These are phyloP conservation scores for Lytechinus pictus DNA, from an alignment of 35 echinoderm and acorn worm species.

Conservation along the genomic window DNA sequence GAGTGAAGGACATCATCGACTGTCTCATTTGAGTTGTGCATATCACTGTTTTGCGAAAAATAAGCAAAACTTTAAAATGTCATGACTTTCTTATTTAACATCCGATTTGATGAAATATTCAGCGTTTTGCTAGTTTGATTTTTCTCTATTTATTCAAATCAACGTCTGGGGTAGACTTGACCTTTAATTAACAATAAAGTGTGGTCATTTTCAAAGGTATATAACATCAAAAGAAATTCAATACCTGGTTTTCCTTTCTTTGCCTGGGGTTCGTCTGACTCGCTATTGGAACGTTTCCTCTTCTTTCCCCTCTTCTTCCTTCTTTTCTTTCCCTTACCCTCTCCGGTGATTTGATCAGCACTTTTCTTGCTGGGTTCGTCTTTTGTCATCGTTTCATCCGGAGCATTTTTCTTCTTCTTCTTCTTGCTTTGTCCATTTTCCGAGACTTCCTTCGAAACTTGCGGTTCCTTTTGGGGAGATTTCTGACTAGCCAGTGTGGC, in stretches of 20 bases:
- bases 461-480: not conserved
- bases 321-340: not conserved
- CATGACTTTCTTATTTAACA: too few relatives aligned
- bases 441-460: not conserved
- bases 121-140: too few relatives aligned
- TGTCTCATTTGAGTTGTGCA: too few relatives aligned
- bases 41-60: too few relatives aligned
- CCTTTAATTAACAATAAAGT: too few relatives aligned
- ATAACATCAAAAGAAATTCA: not conserved
- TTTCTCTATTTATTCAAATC: too few relatives aligned
- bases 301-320: conserved; percentile 41
- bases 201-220: too few relatives aligned
- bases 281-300: conserved; percentile 28
- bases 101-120: too few relatives aligned
- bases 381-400: not conserved
- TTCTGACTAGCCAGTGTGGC: not conserved
- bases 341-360: not conserved
- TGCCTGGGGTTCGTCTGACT: not conserved
- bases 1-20: too few relatives aligned
- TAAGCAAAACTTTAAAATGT: too few relatives aligned
- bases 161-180: too few relatives aligned
- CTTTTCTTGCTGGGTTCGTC: not conserved
- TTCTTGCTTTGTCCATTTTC: not conserved
- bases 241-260: conserved; percentile 37
- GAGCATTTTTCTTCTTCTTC: not conserved